Evolutionary conservation across 2,888 invertebrate species (phyloP), one percentile per base, ranked within the genome.

Genomic region (Halictus ligatus): DNA sequence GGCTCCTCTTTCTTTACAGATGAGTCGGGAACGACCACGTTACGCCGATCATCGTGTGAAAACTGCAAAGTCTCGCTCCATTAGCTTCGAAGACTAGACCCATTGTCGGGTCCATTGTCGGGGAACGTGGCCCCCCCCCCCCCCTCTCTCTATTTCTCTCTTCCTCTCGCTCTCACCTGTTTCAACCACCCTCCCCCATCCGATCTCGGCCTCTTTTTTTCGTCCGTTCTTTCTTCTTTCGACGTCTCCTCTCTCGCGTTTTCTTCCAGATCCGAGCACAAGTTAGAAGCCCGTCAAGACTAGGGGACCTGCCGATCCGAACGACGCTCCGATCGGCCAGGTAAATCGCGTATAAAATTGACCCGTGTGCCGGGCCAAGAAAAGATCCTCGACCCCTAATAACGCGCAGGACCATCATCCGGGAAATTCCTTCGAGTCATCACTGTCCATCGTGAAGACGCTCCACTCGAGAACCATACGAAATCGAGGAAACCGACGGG

Each of bases 31-130:
- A 80, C 75, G 86, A 83, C 83, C 81, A 85, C 86, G 88, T 89
- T 88, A 88, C 88, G 84, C 81, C 86, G 85, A 89, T 88, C 87
- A 92, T 92, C 93, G 93, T 92, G 93, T 93, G 93, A 93, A 93
- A 93, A 92, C 90, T 92, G 89, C 89, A 84, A 92, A 92, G 89
- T 91, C 86, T 90, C 90, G 92, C 87, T 92, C 93, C 91, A 93
- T 93, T 93, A 93, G 92, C 91, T 89, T 88, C 89, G 89, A 90
- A 92, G 89, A 90, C 90, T 91, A 82, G 82, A 86, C 86, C 85
- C 85, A 91, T 93, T 92, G 92, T 92, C 85, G 86, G 74, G 43
- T 58, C 90, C 84, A 91, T 93, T 92, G 92, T 92, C 82, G 81
- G 81, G 87, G 83, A 89, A 85, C 86, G 86, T 88, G 87, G 91